Base-by-base conservation (phyloP, 2,113 vertebrate genomes). In the Chloropsis hardwickii region DNA sequence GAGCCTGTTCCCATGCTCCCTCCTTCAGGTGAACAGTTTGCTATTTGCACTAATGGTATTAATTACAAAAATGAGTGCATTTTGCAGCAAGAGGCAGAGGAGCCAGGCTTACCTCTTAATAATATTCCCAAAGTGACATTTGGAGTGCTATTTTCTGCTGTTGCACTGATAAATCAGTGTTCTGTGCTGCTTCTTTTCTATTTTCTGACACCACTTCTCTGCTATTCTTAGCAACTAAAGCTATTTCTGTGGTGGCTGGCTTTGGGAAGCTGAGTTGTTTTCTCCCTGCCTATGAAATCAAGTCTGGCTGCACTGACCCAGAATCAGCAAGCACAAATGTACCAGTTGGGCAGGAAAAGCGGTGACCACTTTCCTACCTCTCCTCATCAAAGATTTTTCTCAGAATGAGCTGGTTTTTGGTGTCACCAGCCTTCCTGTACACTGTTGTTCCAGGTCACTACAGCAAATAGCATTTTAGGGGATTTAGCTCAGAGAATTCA, bases 91-190 rank as follows among this genome's bases (percentile, higher is more conserved):
- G 82, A 88, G 65, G 72, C 82, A 88, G n/a, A n/a, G 64, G 39
- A 88, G 72, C 82, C 69, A 71, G 37, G 69, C 88, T 83, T 90
- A 70, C 64, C 92, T 86, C 72, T 93, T 95, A 83, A 85, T 96
- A 83, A 91, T 78, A 86, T 86, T 95, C 86, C 92, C 92, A 66
- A 88, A 94, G 88, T 96, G 93, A 94, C 92, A 94, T 95, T 95
- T 93, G 67, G 24, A 92, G 51, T 37, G 74, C 93, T 96, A 91
- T 90, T 90, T 95, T 96, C 83, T 88, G 88, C 93, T 67, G 61
- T 86, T 78, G 60, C 61, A 39, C 92, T 84, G 92, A 71, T 92
- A 93, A 96, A 95, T 93, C 92, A 31, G 88, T 47, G 57, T 81
- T 88, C 4, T 1, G n/a, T 81, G 92, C 92, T 88, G 96, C 94